These are phyloP conservation scores for Tortricodes alternella DNA, from an alignment of 2,888 invertebrate genomes.

Conservation along the genomic window DNA sequence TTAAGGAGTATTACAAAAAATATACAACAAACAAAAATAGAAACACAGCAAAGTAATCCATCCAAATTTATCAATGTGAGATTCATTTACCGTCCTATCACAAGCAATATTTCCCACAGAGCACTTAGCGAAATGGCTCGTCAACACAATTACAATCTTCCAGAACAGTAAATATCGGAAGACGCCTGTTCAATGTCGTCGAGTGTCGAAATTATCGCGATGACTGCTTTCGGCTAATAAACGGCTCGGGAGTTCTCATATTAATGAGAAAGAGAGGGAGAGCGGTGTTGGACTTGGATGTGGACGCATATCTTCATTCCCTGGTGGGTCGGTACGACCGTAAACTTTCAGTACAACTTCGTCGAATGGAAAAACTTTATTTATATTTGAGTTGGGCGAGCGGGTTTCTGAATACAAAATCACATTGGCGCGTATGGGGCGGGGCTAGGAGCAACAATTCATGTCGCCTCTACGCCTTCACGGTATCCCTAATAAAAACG, in stretches of 20 bases:
- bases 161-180: conserved; percentile 19
- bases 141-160: conserved; percentile 22
- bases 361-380: conserved; percentile 76
- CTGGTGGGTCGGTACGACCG: conserved; percentile 57
- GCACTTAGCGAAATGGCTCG: conserved; percentile 20
- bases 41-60: background rate
- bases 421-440: conserved; percentile 48
- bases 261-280: conserved; percentile 45
- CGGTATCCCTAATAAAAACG: conserved; percentile 25
- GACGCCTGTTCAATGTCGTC: conserved; percentile 5
- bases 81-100: background rate
- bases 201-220: conserved; percentile 15
- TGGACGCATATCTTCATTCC: conserved; percentile 70
- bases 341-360: conserved; percentile 65
- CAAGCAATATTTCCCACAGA: conserved; percentile 13
- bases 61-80: conserved; percentile 3
- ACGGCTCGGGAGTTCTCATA: conserved; percentile 41
- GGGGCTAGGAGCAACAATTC: conserved; percentile 29
- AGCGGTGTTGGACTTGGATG: too few relatives aligned
- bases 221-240: background rate
- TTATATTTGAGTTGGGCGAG: conserved; percentile 71
- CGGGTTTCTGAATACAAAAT: conserved; percentile 73
- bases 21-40: background rate
- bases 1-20: too few relatives aligned
- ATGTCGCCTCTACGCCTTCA: conserved; percentile 18